Conservation (phyloP, 2,888 invertebrate genomes). For the Lacanobia oleracea region DNA sequence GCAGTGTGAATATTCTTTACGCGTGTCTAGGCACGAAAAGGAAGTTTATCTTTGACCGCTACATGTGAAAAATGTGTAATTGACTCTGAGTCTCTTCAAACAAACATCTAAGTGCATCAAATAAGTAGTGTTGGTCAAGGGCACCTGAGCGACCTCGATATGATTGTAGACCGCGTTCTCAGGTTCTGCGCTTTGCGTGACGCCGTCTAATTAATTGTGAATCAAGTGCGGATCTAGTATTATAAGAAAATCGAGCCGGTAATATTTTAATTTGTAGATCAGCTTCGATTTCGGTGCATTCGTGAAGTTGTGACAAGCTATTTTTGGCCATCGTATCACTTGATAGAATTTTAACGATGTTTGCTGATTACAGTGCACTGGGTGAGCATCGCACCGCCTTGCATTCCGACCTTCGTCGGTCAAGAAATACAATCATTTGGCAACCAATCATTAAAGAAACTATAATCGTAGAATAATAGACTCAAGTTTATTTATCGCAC, state of each 20-base stretch:
- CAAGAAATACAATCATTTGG: slow-evolving; percentile 87
- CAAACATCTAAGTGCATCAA: slow-evolving; percentile 78
- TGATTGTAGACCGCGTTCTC: slow-evolving; percentile 75
- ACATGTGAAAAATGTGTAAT: slow-evolving; percentile 36
- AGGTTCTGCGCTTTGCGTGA: slow-evolving; percentile 78
- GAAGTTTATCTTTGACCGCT: slow-evolving; percentile 42
- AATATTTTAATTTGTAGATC: slow-evolving; percentile 31
- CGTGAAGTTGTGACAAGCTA: slow-evolving; percentile 36
- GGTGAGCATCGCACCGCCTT: slow-evolving; percentile 82
- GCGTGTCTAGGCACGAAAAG: slow-evolving; percentile 55
- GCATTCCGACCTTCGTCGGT: slow-evolving; percentile 86
- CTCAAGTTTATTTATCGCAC: slow-evolving; percentile 80
- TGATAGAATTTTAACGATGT: slow-evolving; percentile 74
- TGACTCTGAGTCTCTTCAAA: slow-evolving; percentile 63
- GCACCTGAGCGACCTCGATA: slow-evolving; percentile 77
- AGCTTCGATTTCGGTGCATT: slow-evolving; percentile 27
- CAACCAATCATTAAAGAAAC: slow-evolving; percentile 79
- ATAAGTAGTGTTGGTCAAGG: slow-evolving; percentile 84
- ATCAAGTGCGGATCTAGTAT: slow-evolving; percentile 55
- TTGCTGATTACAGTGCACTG: slow-evolving; percentile 71
- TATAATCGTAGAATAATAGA: slow-evolving; percentile 79
- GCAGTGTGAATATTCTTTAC: slow-evolving; percentile 66
- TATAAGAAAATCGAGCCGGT: slow-evolving; percentile 51
- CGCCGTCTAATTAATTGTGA: slow-evolving; percentile 70
- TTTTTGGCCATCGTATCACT: slow-evolving; percentile 64